Evolutionary conservation across 2,888 invertebrate genomes (phyloP), one percentile per base, ranked within the genome.

Genomic region (Blastobasis lacticolella): DNA sequence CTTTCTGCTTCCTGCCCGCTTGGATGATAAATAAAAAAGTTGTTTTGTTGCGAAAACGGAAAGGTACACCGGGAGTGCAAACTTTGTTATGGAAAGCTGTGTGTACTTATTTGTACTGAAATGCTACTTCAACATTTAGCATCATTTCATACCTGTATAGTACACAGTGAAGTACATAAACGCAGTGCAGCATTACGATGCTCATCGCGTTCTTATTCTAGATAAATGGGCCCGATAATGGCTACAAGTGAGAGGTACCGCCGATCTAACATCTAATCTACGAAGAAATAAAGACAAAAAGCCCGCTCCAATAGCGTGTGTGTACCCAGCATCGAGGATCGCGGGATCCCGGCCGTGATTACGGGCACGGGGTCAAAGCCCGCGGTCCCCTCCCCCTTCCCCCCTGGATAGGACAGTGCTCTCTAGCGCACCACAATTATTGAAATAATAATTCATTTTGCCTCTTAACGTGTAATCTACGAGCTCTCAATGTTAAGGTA

Each of bases 301-400:
- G 37, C 10, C 7, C 38, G n/a, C 43, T 47, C 23, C 23, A 23
- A 23, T 23, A 23, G 23, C 23, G 23, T 23, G 23, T 23, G 23
- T 23, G 23, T 23, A 23, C 23, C 23, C 23, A 23, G 23, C 46
- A 51, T 45, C 51, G 51, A 49, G 49, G 49, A 45, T 49, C 49
- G 37, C 23, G 42, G 9, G 23, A 23, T 23, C 37, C 40, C 63
- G 66, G 61, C 69, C 71, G 64, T 75, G 73, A 81, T 79, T 77
- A 72, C 69, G 66, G 69, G 62, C 66, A 66, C 54, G 69, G 64
- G 80, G 76, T 81, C 80, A 80, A 78, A 71, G 75, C 71, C 77
- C 49, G 9, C 41, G 8, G 8, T 41, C 49, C 49, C 54, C 49
- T 43, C 46, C 49, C 36, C 42, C 4, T 38, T 10, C 61, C 59